Evolutionary conservation across 2,113 vertebrate genomes (phyloP), one percentile per base, ranked within the genome.

Genomic region (Chaetodon auriga): DNA sequence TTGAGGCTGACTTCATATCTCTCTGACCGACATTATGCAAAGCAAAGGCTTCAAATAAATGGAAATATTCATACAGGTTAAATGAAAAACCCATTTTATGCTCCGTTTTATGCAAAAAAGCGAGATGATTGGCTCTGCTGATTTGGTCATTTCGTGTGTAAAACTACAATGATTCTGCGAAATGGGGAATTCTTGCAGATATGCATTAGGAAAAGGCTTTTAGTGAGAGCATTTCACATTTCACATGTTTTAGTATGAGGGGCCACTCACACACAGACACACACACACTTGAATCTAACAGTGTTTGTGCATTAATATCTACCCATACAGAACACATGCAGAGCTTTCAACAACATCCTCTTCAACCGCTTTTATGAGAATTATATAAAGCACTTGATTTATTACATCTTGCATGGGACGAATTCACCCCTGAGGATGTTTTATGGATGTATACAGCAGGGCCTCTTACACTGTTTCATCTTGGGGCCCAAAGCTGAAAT

Each of bases 1-100:
- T 54, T 7, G 60, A 78, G 30, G 46, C 65, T 65, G 49, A 82
- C 75, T 64, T 71, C 21, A n/a, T 69, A 68, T 73, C 58, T 60
- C 36, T 55, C 36, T 30, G 35, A 77, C 62, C 15, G 13, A 18
- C 77, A 75, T 85, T 75, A 75, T 71, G 71, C 75, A 86, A 82
- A 82, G 87, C 53, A 68, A 68, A 76, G 64, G n/a, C 68, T 72
- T 19, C 2, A 5, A 57, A 35, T 57, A 74, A 87, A 87, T 82
- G 72, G 51, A 80, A 89, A 66, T 69, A 60, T 41, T 25, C 2
- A 4, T 6, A 25, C 61, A 72, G 54, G 69, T 86, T 81, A 57
- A 86, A 90, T 81, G 57, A 76, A 88, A 84, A 88, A 46, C 21
- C 55, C 68, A 80, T 85, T 83, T 83, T 43, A 41, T 55, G 70